Percentiles rank a stretch among this genome's conserved stretches.
Evolutionary conservation across 2,797 vertebrate genomes (phyloP).

Genomic region (Parambassis ranga): DNA sequence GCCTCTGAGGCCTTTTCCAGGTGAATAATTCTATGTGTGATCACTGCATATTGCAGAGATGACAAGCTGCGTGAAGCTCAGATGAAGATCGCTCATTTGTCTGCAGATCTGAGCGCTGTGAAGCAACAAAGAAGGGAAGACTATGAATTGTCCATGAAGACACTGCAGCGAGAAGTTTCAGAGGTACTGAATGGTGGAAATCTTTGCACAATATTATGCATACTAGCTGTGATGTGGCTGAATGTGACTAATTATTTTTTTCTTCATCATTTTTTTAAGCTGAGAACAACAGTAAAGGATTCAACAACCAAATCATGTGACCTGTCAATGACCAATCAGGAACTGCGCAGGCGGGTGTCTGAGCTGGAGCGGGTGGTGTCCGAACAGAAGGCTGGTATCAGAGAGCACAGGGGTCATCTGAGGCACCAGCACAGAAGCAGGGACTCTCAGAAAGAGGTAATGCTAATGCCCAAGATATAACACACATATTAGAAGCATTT

Average conservation of each 20-base stretch:
- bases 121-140: neutral
- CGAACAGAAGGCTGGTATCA: conserved; percentile 67
- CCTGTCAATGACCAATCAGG: conserved; percentile 66
- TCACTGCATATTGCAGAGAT: neutral
- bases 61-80: conserved; percentile 7
- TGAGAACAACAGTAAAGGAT: conserved; percentile 73
- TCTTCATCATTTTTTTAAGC: conserved; percentile 13
- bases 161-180: conserved; percentile 3
- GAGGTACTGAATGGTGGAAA: conserved; percentile 2
- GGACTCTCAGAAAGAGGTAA: neutral
- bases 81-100: neutral
- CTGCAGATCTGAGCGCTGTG: neutral
- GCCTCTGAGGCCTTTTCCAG: too few relatives aligned
- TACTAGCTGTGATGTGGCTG: too few relatives aligned
- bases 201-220: conserved; percentile 1
- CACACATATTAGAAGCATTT: too few relatives aligned
- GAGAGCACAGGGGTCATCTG: conserved; percentile 62
- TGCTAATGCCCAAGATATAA: too few relatives aligned
- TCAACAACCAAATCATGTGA: conserved; percentile 63
- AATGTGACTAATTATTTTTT: too few relatives aligned
- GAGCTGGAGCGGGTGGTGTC: conserved; percentile 41
- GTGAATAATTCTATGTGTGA: neutral
- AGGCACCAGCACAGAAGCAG: conserved; percentile 33
- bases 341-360: conserved; percentile 59
- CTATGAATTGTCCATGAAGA: neutral